phyloP scores from a whole-genome alignment of 2,113 vertebrate genomes.

The Paramisgurnus dabryanus region DNA sequence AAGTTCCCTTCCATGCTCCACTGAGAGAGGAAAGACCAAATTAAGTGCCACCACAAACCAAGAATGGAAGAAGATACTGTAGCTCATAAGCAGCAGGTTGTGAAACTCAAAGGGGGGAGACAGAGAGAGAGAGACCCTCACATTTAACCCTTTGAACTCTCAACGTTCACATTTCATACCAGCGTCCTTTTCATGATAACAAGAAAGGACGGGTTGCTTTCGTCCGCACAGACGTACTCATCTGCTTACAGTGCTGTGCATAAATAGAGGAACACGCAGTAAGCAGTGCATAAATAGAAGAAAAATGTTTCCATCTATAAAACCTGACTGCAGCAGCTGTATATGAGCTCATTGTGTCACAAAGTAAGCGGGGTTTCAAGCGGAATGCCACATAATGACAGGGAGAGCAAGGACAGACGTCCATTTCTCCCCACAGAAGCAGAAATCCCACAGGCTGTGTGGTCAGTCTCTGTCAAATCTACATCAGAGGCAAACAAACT shows the following conservation, averaged over 20 bases:
- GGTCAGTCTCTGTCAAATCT: conserved; percentile 39
- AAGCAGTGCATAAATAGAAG: conserved; percentile 11
- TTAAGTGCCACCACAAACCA: conserved; percentile 59
- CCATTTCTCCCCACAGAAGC: conserved; percentile 25
- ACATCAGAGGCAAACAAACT: conserved; percentile 25
- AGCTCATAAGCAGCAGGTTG: conserved; percentile 17
- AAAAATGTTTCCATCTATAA: conserved; percentile 31
- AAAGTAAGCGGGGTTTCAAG: conserved; percentile 37
- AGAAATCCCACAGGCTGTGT: conserved; percentile 38
- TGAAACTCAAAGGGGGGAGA: neutral
- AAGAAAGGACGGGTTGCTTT: neutral
- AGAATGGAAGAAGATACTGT: conserved; percentile 51
- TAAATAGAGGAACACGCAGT: conserved; percentile 7
- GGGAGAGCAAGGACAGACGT: conserved; percentile 19
- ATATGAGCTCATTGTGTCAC: conserved; percentile 50
- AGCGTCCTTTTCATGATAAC: neutral
- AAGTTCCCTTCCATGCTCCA: neutral
- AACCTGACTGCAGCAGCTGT: conserved; percentile 18
- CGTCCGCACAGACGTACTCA: conserved; percentile 20
- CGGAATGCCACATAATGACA: conserved; percentile 45
- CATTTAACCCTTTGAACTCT: conserved; percentile 1
- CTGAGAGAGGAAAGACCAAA: conserved; percentile 45
- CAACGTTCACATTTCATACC: neutral
- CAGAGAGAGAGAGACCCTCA: neutral
- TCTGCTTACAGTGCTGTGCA: neutral